Evolutionary conservation across 2,113 vertebrate species (phyloP), one percentile per base, ranked within the genome.

Genomic region (Engraulis encrasicolus): DNA sequence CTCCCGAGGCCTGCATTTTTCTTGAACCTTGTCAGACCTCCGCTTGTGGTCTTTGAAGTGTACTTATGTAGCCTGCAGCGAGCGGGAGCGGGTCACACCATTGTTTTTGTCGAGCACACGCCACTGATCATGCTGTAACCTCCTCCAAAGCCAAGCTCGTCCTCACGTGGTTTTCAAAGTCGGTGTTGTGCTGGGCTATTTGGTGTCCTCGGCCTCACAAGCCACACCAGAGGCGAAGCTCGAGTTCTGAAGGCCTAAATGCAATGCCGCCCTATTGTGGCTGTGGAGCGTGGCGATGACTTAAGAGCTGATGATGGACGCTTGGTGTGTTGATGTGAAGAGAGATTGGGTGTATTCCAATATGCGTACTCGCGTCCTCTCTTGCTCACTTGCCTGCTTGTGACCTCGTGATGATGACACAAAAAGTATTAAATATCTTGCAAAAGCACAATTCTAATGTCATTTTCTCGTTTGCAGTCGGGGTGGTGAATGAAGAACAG

Each of bases 261-360:
- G 14, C 11, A 45, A 3, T 45, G 3, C 40, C 9, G 9, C 27
- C 37, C 54, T 11, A 27, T 49, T 74, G 58, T 18, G 15, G 14
- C 78, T 19, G 5, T 18, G 34, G 58, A 61, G n/a, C 7, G 58
- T 61, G 66, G 78, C 80, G 20, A 38, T 52, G n/a, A 61, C 49
- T 48, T 31, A 17, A 27, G 54, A 31, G 78, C 37, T 71, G 27
- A 23, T 79, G 20, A 20, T 20, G 27, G 9, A 12, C n/a, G 49
- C 17, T 1, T 84, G 11, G 40, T 38, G 11, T 74, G 49, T 38
- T 45, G 50, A 23, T 84, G 86, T 82, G 80, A 87, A 91, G 81
- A 92, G 93, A 90, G 89, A 79, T n/a, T n/a, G n/a, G n/a, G n/a
- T n/a, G n/a, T n/a, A n/a, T n/a, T n/a, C n/a, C n/a, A n/a, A n/a